Evolutionary conservation across 2,888 invertebrate genomes (phyloP), one percentile per base, ranked within the genome.

Genomic region (Sarcophaga subvicina): DNA sequence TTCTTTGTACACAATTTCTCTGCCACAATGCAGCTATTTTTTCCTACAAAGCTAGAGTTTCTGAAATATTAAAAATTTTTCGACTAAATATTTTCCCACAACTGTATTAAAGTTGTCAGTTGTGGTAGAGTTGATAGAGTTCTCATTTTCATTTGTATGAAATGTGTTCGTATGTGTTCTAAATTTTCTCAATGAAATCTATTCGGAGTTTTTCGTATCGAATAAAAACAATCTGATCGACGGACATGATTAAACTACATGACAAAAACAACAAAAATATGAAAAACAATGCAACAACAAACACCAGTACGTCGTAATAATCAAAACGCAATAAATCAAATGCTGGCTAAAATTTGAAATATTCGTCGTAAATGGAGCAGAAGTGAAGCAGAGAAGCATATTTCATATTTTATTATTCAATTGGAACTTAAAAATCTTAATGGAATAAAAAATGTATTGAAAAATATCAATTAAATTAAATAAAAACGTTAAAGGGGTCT

Each of bases 271-370:
- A 27, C 45, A 70, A 45, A 64, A 71, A 59, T 47, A 69, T 71
- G 17, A 20, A 70, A 69, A 45, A 10, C 17, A 25, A 62, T 20
- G 63, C 73, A 81, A 83, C 80, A 87, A 81, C 84, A 83, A 69
- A 71, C 80, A 79, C 73, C 37, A 37, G 37, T 37, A 85, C 86
- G 27, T 4, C 85, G 4, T 27, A 90, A 88, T 80, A 88, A 89
- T 90, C 47, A 49, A n/a, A 73, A 67, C 49, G 25, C 66, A 77
- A 45, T 25, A 22, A 49, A 64, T 75, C 45, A 63, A 64, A 73
- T 45, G 6, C 6, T 37, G 37, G 6, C 37, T 37, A 8, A 1
- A 37, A 37, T 37, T 37, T 6, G 6, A 37, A 37, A 37, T 37
- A 0, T 37, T 37, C 37, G 6, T 37, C 6, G 37, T 8, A 37